Evolutionary conservation across 1,140 invertebrate species (phyloP).

Genomic region (Drosophila sturtevanti): DNA sequence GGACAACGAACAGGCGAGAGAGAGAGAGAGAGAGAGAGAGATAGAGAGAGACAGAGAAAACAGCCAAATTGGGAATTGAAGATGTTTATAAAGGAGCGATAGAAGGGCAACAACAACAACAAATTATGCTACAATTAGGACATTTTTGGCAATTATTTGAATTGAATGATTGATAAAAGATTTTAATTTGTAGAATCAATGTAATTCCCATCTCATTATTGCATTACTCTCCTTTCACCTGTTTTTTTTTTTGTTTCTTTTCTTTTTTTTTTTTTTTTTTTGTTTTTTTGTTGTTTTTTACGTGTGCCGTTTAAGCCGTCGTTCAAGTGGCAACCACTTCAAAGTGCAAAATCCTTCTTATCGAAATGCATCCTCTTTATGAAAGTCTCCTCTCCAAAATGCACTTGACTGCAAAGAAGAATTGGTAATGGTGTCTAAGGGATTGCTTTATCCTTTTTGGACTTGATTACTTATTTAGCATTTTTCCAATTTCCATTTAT

Average conservation of each 20-base stretch:
- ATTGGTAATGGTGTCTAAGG: not conserved
- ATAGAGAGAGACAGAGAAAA: not conserved
- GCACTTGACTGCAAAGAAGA: not conserved
- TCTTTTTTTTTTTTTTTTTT: constrained; percentile 25
- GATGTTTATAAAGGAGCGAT: not conserved
- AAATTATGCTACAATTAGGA: no score
- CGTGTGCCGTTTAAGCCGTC: constrained; percentile 62
- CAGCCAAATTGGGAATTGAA: not conserved
- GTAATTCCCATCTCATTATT: no score
- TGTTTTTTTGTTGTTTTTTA: constrained; percentile 4
- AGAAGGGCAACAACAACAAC: no score
- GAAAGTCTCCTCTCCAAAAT: not conserved
- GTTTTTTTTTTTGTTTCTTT: constrained; percentile 17
- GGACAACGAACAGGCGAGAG: constrained; percentile 3
- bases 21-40: not conserved
- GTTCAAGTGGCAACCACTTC: constrained; percentile 41
- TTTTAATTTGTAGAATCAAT: no score
- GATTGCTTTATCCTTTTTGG: constrained; percentile 2
- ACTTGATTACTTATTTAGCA: constrained; percentile 80
- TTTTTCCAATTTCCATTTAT: constrained; percentile 64
- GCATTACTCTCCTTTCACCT: constrained; percentile 23
- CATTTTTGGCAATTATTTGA: not conserved
- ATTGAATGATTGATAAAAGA: no score
- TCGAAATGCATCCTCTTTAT: not conserved
- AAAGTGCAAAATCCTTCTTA: constrained; percentile 55